phyloP scores from a whole-genome alignment of 2,797 vertebrate species.

The Saxicola maurus region DNA sequence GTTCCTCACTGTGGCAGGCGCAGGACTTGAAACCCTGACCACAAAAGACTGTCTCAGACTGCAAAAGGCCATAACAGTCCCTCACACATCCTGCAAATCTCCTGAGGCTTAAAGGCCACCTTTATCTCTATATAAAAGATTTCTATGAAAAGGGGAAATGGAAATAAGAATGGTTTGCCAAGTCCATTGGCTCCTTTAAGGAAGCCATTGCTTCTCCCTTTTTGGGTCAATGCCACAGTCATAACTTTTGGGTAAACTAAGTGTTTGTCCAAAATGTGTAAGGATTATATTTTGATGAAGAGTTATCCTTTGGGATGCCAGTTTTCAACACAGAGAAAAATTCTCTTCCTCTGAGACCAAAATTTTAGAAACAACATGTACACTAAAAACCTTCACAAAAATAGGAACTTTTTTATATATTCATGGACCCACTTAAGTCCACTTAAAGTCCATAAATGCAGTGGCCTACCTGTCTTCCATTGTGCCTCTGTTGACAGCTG shows the following conservation, averaged over 20 bases:
- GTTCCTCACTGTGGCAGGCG: background rate
- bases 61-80: background rate
- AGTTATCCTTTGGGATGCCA: background rate
- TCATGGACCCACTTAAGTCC: background rate
- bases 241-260: background rate
- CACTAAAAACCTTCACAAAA: background rate
- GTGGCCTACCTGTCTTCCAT: background rate
- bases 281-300: background rate
- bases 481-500: background rate
- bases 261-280: background rate
- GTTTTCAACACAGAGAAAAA: background rate
- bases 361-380: background rate
- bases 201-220: background rate
- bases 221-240: background rate
- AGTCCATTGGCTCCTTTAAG: constrained; percentile 1
- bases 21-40: background rate
- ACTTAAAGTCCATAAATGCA: background rate
- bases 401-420: background rate
- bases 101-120: background rate
- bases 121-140: background rate
- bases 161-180: background rate
- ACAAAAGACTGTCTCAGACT: background rate
- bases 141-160: background rate
- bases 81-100: background rate
- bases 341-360: background rate